Conservation (phyloP, 1,140 invertebrate species). For the Araneus ventricosus region DNA sequence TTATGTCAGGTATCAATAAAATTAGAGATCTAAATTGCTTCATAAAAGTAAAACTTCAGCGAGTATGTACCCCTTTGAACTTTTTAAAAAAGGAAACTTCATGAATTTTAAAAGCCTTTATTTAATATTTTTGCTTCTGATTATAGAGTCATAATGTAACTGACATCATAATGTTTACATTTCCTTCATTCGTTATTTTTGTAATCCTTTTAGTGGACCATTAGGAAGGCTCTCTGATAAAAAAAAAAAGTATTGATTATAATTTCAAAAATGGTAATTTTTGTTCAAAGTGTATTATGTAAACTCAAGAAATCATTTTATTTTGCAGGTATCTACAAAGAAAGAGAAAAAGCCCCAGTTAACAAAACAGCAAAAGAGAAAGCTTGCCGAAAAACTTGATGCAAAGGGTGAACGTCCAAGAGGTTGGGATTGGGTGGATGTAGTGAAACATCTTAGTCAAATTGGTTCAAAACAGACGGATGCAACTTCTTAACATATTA, state of each 20-base stretch:
- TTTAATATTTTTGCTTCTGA: no score
- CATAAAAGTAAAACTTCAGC: no score
- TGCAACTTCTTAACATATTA: constrained; percentile 49
- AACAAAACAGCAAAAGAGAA: constrained; percentile 94
- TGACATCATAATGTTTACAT: no score
- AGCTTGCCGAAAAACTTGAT: constrained; percentile 91
- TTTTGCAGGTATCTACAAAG: constrained; percentile 80
- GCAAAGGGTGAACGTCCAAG: constrained; percentile 90
- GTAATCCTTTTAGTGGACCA: no score
- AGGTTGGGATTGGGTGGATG: constrained; percentile 96
- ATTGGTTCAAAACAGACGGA: constrained; percentile 81
- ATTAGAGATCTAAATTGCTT: no score
- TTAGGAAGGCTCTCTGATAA: background rate
- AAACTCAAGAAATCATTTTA: constrained; percentile 34
- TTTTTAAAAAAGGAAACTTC: no score
- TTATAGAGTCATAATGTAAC: no score
- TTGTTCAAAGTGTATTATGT: background rate
- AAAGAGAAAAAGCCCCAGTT: constrained; percentile 88
- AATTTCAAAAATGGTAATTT: background rate
- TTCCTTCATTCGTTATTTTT: no score
- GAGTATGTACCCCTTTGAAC: no score
- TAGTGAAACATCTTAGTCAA: constrained; percentile 96
- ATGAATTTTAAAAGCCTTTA: no score
- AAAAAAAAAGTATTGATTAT: no score
- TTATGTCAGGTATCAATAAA: no score